Percentiles rank a stretch among this genome's conserved stretches.
Evolutionary conservation across 1,140 invertebrate species (phyloP).

Genomic region (Argopecten irradians): DNA sequence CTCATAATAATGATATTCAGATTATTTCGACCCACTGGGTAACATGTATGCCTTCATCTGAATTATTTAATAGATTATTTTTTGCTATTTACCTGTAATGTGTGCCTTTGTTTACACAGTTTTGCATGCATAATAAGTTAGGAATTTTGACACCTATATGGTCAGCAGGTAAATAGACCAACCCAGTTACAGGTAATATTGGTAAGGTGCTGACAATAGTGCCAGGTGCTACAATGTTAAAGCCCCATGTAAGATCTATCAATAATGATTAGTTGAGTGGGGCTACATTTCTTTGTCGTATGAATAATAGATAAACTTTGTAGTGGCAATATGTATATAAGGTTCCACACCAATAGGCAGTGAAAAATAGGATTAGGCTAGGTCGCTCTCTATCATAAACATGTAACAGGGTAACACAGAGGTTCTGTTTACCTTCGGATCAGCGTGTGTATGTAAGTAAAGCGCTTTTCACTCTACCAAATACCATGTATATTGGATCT

Average conservation of each 20-base stretch:
- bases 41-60: not conserved
- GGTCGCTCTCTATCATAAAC: not conserved
- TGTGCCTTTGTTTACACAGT: conserved; percentile 8
- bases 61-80: not conserved
- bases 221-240: conserved; percentile 9
- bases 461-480: conserved; percentile 18
- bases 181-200: not conserved
- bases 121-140: not conserved
- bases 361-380: not conserved
- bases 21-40: no score
- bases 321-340: not conserved
- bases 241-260: not conserved
- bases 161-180: not conserved
- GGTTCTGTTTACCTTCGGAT: not conserved
- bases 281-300: not conserved
- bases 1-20: no score
- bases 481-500: conserved; percentile 18
- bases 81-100: not conserved
- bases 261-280: not conserved
- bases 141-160: not conserved
- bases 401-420: not conserved
- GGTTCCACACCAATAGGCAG: not conserved
- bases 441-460: conserved; percentile 12
- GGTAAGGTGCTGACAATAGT: not conserved
- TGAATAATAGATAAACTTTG: not conserved